Percentiles rank a stretch among this genome's conserved stretches.
Evolutionary conservation across 2,113 vertebrate genomes (phyloP).

Genomic region (Anhinga rufa): DNA sequence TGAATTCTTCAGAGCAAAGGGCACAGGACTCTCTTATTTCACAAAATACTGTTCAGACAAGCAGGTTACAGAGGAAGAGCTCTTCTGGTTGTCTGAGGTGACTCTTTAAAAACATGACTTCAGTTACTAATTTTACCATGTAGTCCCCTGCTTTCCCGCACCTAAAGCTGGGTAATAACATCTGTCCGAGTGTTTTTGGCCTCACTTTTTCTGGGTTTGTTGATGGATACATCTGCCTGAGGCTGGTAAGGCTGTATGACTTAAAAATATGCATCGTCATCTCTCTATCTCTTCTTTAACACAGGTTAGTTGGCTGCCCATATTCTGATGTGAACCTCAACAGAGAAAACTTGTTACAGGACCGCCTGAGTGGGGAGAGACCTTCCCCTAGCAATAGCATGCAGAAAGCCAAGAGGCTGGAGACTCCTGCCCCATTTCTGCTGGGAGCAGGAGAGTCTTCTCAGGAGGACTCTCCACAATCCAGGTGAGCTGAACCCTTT

Average conservation of each 20-base stretch:
- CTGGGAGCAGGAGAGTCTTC: conserved; percentile 2
- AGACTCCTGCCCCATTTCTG: not conserved
- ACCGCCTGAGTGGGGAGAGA: conserved; percentile 82
- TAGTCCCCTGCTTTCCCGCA: not conserved
- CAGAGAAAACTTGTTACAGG: conserved; percentile 80
- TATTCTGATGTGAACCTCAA: conserved; percentile 87
- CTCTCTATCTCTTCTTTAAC: not conserved
- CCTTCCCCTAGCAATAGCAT: conserved; percentile 56
- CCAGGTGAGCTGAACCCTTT: conserved; percentile 60
- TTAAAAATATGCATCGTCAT: not conserved
- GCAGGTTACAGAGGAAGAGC: not conserved
- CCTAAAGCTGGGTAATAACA: not conserved
- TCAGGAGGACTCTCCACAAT: conserved; percentile 65
- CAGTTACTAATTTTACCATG: not conserved
- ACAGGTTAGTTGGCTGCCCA: conserved; percentile 83
- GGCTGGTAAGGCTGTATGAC: not conserved
- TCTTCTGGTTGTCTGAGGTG: not conserved
- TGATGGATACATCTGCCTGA: not conserved
- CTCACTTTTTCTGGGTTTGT: not conserved
- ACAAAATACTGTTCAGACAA: not conserved
- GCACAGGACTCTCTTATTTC: not conserved
- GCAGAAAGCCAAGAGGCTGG: conserved; percentile 67
- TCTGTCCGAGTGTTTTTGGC: not conserved
- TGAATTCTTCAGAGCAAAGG: not conserved
- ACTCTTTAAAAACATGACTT: not conserved